A percentile compares a stretch with the other conserved stretches of the same genome.
phyloP scores from a whole-genome alignment of 2,113 vertebrate species.

The Fulmarus glacialis region DNA sequence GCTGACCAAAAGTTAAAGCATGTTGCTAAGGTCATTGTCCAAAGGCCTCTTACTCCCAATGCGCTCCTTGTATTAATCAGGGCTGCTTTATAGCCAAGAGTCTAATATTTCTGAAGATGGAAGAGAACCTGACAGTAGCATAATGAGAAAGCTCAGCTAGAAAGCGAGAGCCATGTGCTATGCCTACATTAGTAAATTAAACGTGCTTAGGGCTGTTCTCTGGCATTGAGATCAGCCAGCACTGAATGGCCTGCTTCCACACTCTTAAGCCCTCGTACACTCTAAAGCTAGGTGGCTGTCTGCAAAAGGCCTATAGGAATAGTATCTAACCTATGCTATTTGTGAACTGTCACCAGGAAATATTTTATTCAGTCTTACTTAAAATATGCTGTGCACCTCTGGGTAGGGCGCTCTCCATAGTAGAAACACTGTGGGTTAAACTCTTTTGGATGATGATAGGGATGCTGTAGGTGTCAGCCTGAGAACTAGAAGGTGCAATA shows the following conservation, averaged over 20 bases:
- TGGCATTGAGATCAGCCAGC: neutral
- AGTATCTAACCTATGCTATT: neutral
- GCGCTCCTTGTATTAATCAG: neutral
- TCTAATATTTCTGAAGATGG: neutral
- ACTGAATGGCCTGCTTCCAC: neutral
- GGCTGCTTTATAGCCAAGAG: neutral
- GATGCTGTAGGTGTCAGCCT: neutral
- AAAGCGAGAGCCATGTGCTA: neutral
- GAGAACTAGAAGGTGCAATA: neutral
- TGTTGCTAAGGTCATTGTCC: neutral
- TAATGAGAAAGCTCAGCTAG: neutral
- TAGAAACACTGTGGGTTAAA: neutral
- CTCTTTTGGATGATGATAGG: neutral
- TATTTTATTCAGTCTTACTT: neutral
- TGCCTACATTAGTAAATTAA: neutral
- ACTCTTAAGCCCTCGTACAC: rapidly evolving
- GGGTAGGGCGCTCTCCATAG: neutral
- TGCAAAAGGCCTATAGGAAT: neutral
- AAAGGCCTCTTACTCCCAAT: neutral
- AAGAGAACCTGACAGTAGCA: neutral
- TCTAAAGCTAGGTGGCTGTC: neutral
- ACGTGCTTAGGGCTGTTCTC: neutral
- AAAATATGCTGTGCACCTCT: neutral
- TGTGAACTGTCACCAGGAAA: neutral
- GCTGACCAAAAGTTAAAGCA: neutral